These are phyloP conservation scores for Atta texana DNA, from an alignment of 1,140 invertebrate genomes.

Conservation along the genomic window DNA sequence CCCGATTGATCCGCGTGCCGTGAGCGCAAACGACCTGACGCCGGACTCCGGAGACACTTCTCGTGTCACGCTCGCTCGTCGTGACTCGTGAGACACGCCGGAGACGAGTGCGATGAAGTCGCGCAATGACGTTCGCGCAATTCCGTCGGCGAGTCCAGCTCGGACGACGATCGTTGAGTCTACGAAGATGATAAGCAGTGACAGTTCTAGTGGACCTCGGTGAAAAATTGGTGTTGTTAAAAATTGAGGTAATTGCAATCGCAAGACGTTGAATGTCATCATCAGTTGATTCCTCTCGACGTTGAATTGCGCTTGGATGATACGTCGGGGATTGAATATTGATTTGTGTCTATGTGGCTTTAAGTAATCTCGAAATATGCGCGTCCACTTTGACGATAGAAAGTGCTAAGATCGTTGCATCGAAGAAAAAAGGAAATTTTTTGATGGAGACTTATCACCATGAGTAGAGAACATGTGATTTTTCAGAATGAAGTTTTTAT, in stretches of 20 bases:
- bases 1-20: constrained; percentile 51
- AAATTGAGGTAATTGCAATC: background rate
- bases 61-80: constrained; percentile 4
- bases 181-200: background rate
- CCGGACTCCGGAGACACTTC: constrained; percentile 1
- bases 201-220: background rate
- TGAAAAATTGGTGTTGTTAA: constrained; percentile 26
- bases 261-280: background rate
- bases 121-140: constrained; percentile 42
- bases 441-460: constrained; percentile 5
- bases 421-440: background rate
- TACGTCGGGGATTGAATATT: constrained; percentile 34
- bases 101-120: constrained; percentile 32
- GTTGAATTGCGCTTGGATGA: constrained; percentile 6
- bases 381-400: background rate
- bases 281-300: background rate
- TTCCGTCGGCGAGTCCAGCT: background rate
- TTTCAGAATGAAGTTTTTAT: background rate
- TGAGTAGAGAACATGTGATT: background rate
- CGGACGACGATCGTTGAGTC: constrained; percentile 8
- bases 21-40: constrained; percentile 19
- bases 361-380: constrained; percentile 11
- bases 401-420: background rate
- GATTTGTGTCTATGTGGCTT: constrained; percentile 36
- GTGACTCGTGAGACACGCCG: background rate